A percentile compares a stretch with the other conserved stretches of the same genome.
These are phyloP conservation scores for Chunga burmeisteri DNA, from an alignment of 2,113 vertebrate species.

Conservation along the genomic window DNA sequence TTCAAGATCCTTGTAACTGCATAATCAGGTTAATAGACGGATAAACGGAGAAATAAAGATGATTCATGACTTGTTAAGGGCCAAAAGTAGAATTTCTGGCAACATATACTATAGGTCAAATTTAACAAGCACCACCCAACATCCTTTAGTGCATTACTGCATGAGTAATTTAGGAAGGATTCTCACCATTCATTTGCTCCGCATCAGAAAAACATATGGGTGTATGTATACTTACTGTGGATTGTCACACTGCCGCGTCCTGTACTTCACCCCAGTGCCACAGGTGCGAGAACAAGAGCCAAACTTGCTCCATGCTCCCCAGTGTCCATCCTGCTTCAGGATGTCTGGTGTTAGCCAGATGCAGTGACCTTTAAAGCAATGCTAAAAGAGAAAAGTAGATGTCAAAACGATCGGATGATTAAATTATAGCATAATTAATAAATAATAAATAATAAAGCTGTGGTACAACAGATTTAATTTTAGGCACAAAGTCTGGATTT, in stretches of 20 bases:
- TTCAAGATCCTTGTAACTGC: not conserved
- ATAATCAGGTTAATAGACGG: not conserved
- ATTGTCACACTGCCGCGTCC: conserved; percentile 91
- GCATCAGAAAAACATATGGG: fast-evolving
- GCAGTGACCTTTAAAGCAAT: conserved; percentile 98
- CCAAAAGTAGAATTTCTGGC: not conserved
- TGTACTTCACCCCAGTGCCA: conserved; percentile 90
- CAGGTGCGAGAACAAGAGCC: conserved; percentile 93
- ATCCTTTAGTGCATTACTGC: not conserved
- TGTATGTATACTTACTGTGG: conserved; percentile 83
- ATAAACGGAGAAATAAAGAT: not conserved
- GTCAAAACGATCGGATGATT: not conserved
- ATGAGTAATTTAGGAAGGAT: not conserved
- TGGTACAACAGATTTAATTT: not conserved
- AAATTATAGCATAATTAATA: not conserved
- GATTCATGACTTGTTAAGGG: not conserved
- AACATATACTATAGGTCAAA: not conserved
- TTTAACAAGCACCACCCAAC: not conserved
- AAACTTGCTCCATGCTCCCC: conserved; percentile 94
- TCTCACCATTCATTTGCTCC: not conserved
- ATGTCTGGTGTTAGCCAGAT: conserved; percentile 95
- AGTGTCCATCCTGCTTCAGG: conserved; percentile 95
- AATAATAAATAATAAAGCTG: not conserved
- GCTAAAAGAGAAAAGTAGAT: conserved; percentile 73
- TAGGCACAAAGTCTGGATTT: not conserved